Conservation (phyloP, 2,113 vertebrate species). For the Antigone vipio region DNA sequence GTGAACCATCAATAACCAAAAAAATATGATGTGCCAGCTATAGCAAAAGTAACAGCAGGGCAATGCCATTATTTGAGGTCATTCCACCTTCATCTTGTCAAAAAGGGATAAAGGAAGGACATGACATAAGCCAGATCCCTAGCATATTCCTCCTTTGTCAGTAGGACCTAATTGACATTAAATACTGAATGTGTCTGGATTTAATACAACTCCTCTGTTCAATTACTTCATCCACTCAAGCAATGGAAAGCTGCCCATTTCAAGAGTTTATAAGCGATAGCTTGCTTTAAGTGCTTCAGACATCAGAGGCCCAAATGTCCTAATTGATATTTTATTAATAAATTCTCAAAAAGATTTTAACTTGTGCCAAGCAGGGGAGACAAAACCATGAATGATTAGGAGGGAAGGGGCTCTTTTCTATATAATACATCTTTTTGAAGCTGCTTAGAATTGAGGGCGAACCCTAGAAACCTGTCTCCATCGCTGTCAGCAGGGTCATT, state of each 20-base stretch:
- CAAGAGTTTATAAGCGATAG: not conserved
- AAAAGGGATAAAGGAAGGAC: constrained; percentile 43
- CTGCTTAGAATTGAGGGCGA: not conserved
- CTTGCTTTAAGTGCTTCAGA: not conserved
- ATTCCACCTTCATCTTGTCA: constrained; percentile 52
- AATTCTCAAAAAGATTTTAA: not conserved
- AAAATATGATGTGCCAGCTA: constrained; percentile 62
- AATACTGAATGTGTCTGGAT: constrained; percentile 50
- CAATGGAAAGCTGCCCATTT: constrained; percentile 36
- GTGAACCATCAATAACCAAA: constrained; percentile 64
- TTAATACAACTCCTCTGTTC: constrained; percentile 33
- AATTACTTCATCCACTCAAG: constrained; percentile 44
- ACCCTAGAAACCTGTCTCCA: not conserved
- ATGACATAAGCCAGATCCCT: constrained; percentile 47
- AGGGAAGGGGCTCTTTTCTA: not conserved
- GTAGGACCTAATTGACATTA: constrained; percentile 61
- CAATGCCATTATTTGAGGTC: constrained; percentile 57
- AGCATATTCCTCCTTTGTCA: constrained; percentile 44
- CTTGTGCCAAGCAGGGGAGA: not conserved
- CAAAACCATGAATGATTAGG: not conserved
- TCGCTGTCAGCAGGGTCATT: not conserved
- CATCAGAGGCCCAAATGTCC: not conserved
- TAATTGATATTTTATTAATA: not conserved
- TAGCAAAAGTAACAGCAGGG: constrained; percentile 39
- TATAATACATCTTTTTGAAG: not conserved